Percentiles rank a stretch among this genome's conserved stretches.
Conservation (phyloP, 2,888 invertebrate species). For the Acleris sparsana region DNA sequence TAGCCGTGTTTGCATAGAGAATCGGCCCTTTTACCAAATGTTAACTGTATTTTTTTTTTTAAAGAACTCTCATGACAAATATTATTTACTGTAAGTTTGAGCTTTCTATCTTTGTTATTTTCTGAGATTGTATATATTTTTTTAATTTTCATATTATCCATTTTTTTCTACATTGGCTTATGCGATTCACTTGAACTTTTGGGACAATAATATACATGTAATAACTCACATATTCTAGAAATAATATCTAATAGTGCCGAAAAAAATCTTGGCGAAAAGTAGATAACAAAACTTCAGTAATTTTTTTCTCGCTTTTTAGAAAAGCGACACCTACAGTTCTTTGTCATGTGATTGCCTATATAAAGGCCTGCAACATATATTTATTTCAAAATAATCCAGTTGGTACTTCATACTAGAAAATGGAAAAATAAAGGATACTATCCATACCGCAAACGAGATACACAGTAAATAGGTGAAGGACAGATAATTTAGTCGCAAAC, state of each 20-base stretch:
- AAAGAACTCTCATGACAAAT: no score
- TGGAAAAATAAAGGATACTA: conserved; percentile 11
- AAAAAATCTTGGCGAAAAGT: conserved; percentile 6
- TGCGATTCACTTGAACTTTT: no score
- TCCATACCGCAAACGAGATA: conserved; percentile 8
- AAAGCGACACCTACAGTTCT: conserved; percentile 14
- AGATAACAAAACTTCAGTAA: conserved; percentile 6
- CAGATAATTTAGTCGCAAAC: conserved; percentile 20
- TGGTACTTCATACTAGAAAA: conserved; percentile 14
- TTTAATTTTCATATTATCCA: no score
- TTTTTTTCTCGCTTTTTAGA: conserved; percentile 16
- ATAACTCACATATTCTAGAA: background rate
- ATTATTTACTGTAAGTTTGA: no score
- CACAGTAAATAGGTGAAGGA: conserved; percentile 9
- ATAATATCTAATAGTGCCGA: no score
- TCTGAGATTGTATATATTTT: no score
- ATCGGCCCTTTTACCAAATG: no score
- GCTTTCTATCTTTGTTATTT: no score
- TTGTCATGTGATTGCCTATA: conserved; percentile 19
- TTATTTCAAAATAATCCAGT: conserved; percentile 23
- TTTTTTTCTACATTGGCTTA: no score
- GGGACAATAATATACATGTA: no score
- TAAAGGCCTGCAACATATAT: conserved; percentile 14
- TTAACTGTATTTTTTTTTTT: no score
- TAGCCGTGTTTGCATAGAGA: no score